These are phyloP conservation scores for Bothrops alternatus DNA, from an alignment of 2,797 vertebrate genomes.

Conservation along the genomic window DNA sequence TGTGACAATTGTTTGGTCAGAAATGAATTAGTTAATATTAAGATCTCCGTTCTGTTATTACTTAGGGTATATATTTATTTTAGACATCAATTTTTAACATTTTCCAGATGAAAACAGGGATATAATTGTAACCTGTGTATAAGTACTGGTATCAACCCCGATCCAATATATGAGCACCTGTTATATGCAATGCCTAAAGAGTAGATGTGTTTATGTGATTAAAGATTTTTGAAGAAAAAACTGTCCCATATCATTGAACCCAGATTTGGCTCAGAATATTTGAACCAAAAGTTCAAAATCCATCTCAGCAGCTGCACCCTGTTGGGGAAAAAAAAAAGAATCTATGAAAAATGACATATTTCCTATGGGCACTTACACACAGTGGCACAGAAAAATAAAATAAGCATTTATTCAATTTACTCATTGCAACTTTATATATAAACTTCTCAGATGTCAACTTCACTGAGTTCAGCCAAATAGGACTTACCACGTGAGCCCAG, in stretches of 20 bases:
- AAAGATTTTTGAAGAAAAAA: not conserved
- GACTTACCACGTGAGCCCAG: not conserved
- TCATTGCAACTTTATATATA: not conserved
- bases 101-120: not conserved
- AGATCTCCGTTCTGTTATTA: not conserved
- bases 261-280: not conserved
- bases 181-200: not conserved
- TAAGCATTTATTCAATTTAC: not conserved
- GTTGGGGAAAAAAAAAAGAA: not conserved
- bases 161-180: not conserved
- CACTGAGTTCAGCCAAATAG: not conserved
- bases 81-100: not conserved
- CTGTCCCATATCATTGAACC: not conserved
- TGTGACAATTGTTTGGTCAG: not conserved
- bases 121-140: not conserved
- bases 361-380: not conserved
- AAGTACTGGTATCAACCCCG: not conserved
- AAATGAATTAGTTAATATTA: not conserved
- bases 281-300: not conserved
- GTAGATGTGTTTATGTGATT: not conserved
- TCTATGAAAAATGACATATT: not conserved
- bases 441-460: not conserved
- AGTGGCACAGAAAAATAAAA: not conserved
- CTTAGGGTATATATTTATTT: not conserved
- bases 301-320: not conserved